Base-by-base conservation (phyloP, 2,888 invertebrate species). In the Leucoptera coffeella region DNA sequence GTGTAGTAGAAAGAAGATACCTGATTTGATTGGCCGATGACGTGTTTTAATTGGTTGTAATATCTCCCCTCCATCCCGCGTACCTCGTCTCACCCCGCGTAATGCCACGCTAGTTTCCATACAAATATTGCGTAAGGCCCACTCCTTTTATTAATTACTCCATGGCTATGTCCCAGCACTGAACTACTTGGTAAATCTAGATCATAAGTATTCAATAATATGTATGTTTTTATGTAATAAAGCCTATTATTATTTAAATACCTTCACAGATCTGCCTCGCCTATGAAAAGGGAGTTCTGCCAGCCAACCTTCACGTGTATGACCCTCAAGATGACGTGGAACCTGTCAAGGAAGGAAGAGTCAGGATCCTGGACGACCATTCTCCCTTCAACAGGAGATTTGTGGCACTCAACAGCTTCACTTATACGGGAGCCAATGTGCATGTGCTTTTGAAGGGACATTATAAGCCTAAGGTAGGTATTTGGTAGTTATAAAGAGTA, bases 381-480 rank as follows among this genome's bases (percentile, higher is more conserved):
- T 27, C 31, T 0, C 35, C 38, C 0, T 54, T 53, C 23, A 35
- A 40, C 8, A 36, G 50, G 31, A 42, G 42, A 1, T 35, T 40
- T 17, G 32, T 42, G 6, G 54, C 52, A 2, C 1, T 55, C 2
- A 58, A 56, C 27, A 44, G 40, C 27, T 54, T 55, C 13, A 54
- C 54, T 0, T 43, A 30, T 8, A 40, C 42, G 22, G 58, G 58
- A 0, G 43, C 38, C 2, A 52, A 49, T 33, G 43, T 39, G 10
- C 56, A 59, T 33, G 38, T 46, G 1, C 35, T 57, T 2, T 33
- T 57, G 13, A 54, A 54, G 22, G 55, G 54, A 3, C 47, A 43
- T 38, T 47, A 41, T 26, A 57, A 53, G 24, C 26, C 38, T 25
- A 57, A 54, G 46, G 57, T 55, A n/a, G n/a, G n/a, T n/a, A n/a